Evolutionary conservation across 2,113 vertebrate genomes (phyloP).

Genomic region (Uria aalge): DNA sequence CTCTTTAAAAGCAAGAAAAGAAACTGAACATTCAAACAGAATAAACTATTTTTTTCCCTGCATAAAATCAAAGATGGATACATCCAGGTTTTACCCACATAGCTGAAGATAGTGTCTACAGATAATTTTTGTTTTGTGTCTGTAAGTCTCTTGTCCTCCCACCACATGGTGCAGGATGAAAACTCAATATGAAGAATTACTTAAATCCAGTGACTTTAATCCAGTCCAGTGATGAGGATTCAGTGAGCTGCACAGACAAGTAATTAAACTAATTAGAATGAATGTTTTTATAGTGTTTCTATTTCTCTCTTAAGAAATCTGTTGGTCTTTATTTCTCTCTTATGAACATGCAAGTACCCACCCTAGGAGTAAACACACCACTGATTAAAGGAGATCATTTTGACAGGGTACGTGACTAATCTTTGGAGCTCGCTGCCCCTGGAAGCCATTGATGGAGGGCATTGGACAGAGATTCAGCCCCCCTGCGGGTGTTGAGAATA

Average conservation of each 20-base stretch:
- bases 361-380: neutral
- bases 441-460: neutral
- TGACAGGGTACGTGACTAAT: neutral
- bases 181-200: neutral
- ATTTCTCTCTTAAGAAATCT: neutral
- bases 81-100: neutral
- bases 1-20: neutral
- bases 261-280: constrained; percentile 46
- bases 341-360: neutral
- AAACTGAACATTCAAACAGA: neutral
- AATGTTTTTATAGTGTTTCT: constrained; percentile 27
- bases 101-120: neutral
- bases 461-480: neutral
- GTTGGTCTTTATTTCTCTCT: constrained; percentile 22
- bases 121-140: neutral
- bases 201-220: constrained; percentile 18
- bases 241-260: neutral
- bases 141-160: neutral
- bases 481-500: neutral
- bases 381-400: constrained; percentile 22
- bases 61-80: neutral
- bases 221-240: neutral
- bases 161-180: neutral
- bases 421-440: neutral
- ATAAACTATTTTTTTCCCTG: neutral